A percentile compares a stretch with the other conserved stretches of the same genome.
These are phyloP conservation scores for Menura novaehollandiae DNA, from an alignment of 2,113 vertebrate species.

Conservation along the genomic window DNA sequence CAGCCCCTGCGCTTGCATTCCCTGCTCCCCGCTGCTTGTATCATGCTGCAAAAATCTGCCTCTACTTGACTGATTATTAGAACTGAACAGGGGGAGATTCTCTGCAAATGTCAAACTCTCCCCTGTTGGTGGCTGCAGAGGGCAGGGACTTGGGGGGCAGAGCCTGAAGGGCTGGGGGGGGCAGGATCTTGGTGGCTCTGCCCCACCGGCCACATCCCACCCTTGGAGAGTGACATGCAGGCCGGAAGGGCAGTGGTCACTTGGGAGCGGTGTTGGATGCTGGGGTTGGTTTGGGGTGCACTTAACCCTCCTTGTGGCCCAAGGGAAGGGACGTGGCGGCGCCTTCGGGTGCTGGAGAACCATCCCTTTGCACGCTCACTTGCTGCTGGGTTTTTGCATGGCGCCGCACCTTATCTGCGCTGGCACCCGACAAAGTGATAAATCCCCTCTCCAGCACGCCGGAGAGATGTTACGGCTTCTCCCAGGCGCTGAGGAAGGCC, in stretches of 20 bases:
- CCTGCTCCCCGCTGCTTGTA: not conserved
- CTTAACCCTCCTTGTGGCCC: accelerated
- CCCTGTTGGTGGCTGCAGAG: not conserved
- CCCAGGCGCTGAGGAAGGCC: not conserved
- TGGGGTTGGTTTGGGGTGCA: not conserved
- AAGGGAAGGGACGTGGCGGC: not conserved
- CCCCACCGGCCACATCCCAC: not conserved
- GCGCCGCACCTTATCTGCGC: constrained; percentile 8
- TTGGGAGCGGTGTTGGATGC: not conserved
- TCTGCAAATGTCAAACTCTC: constrained; percentile 44
- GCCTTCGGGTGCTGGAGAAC: not conserved
- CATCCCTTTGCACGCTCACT: not conserved
- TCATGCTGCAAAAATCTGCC: constrained; percentile 49
- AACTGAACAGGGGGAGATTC: constrained; percentile 17
- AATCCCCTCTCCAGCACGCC: not conserved
- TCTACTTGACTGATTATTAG: constrained; percentile 21
- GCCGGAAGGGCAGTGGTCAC: not conserved
- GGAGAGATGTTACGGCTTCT: not conserved
- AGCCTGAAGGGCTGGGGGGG: not conserved
- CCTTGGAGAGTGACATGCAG: not conserved
- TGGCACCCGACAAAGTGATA: constrained; percentile 2
- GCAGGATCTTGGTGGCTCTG: not conserved
- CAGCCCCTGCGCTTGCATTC: not conserved
- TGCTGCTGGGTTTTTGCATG: not conserved
- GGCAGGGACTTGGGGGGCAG: not conserved